These are phyloP conservation scores for Pediacus dermestoides DNA, from an alignment of 2,888 invertebrate species.

Conservation along the genomic window DNA sequence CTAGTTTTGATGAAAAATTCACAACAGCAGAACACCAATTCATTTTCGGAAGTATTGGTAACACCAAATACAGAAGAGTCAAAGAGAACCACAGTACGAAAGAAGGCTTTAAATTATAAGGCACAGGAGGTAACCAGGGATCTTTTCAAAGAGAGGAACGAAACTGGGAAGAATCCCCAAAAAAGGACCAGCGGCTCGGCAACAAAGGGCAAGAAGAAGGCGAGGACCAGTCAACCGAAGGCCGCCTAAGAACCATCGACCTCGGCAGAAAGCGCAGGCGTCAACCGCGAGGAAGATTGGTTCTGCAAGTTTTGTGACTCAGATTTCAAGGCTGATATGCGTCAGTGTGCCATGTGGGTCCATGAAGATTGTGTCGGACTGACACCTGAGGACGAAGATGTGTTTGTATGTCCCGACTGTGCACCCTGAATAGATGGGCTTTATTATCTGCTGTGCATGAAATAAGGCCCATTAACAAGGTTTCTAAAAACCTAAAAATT, in stretches of 20 bases:
- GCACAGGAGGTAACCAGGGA: constrained; percentile 5
- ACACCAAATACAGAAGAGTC: too few species aligned
- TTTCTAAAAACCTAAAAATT: constrained; percentile 9
- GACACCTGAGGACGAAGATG: constrained; percentile 9
- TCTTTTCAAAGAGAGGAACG: constrained; percentile 6
- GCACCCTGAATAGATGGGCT: constrained; percentile 4
- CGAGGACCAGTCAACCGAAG: too few species aligned
- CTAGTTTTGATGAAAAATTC: constrained; percentile 6
- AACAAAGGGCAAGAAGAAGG: too few species aligned
- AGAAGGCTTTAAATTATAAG: constrained; percentile 10
- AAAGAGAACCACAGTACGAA: constrained; percentile 4
- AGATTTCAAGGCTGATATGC: constrained; percentile 12
- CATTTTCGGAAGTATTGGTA: too few species aligned
- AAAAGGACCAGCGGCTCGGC: too few species aligned
- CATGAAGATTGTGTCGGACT: constrained; percentile 17
- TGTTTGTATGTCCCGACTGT: constrained; percentile 10
- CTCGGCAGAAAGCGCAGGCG: too few species aligned
- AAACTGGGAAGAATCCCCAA: too few species aligned
- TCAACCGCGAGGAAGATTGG: constrained; percentile 8
- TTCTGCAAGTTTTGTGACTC: constrained; percentile 14
- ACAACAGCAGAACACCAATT: too few species aligned
- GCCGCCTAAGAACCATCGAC: too few species aligned
- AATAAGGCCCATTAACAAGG: constrained; percentile 5
- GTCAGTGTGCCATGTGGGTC: constrained; percentile 11
- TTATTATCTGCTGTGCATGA: constrained; percentile 7